Evolutionary conservation across 92 coral and sea anemone species (phyloP), one percentile per base, ranked within the genome.

Genomic region (Heteractis magnifica): DNA sequence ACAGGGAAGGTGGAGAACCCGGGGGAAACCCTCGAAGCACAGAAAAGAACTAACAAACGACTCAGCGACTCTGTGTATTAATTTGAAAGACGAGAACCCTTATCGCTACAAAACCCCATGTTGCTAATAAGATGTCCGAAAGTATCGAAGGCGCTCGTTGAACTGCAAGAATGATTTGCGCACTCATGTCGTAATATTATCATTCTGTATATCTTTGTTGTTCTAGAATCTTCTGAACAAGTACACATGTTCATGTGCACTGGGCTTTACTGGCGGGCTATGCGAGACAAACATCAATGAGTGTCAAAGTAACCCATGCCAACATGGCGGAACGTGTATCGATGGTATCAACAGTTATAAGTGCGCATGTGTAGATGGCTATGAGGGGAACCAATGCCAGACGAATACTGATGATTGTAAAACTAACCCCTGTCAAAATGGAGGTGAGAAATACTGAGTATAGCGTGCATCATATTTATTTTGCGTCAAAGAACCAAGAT

Each of bases 231-330:
- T 85, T 77, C 19, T 93, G 8, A 93, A 91, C 53, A 86, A 72
- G 53, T 93, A 93, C 84, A 80, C 81, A 12, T 93, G 97, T 74
- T 51, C 52, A 6, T 93, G 97, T 72, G 87, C 85, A 3, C 77
- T 89, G 0, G 97, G 97, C 10, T 93, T 70, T 76, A 91, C 94
- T 71, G 97, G 97, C 44, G 79, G 51, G 10, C 60, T 87, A 79
- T 93, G 97, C 71, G 94, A 91, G 68, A 83, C 64, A 44, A 86
- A 93, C 86, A 91, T 93, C 56, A 84, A 93, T 59, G 97, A 93
- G 81, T 93, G 97, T 18, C 81, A 79, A 21, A 71, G 86, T 65
- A 81, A 71, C 21, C 97, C 97, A 4, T 93, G 97, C 65, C 73
- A 85, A 8, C 84, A 93, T 82, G 87, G 87, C 53, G 97, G 91